Base-by-base conservation (phyloP, 1,140 invertebrate species). In the Mamestra configurata region DNA sequence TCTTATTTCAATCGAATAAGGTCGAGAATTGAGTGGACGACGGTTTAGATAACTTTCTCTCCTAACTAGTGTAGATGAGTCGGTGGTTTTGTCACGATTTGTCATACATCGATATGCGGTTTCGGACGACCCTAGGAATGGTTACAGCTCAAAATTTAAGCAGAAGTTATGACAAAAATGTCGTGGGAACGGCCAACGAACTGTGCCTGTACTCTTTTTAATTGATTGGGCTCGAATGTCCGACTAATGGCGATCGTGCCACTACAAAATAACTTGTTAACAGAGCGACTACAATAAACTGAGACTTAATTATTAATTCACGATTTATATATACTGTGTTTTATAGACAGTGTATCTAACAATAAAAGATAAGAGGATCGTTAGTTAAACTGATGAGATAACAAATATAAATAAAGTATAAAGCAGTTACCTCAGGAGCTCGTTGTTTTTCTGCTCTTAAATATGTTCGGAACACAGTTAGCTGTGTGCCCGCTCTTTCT, bases 1-100 rank as follows among this genome's bases (percentile, higher is more conserved):
- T 79, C 80, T 79, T 80, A 77, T 68, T 3, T 3, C 49, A 66
- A 68, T 4, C 8, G n/a, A 20, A 82, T 77, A 86, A 84, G 53
- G 82, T 84, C 57, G 15, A 85, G 53, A 77, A 82, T 89, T 6
- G 76, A 49, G 13, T 77, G 70, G 5, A 1, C 2, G 18, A 22
- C 0, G 20, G 31, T 72, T 72, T 59, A 51, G 13, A 51, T 24
- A 72, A 59, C 15, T 43, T 18, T 72, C 40, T 70, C 24, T 8
- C 37, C 24, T 55, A 78, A 73, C 72, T 77, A 84, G 89, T 85
- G 87, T 90, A 86, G 92, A 92, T 94, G 89, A 93, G 88, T 90
- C 86, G 91, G 92, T 92, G 92, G 92, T 93, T 93, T 92, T 91
- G 92, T 93, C 91, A 92, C 91, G 91, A 93, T 93, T 94, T 94